Base-by-base conservation (phyloP, 1,140 invertebrate genomes). In the Oppia nitens region DNA sequence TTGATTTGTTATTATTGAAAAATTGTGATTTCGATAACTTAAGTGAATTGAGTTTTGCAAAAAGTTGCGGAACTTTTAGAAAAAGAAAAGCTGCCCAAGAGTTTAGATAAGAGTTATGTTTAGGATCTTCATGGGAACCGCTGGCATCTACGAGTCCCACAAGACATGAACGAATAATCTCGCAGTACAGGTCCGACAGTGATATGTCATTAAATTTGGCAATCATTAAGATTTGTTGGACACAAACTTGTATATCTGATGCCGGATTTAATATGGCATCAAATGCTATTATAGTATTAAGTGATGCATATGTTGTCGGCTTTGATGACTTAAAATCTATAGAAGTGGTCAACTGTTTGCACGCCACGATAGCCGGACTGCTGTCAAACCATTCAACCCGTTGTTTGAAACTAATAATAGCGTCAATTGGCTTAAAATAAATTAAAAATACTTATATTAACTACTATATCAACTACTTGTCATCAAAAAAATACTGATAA, bases 11-110 rank as follows among this genome's bases (percentile, higher is more conserved):
- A 11, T 51, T 21, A 51, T 21, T 51, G n/a, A n/a, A n/a, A n/a
- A n/a, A n/a, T n/a, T n/a, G n/a, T 9, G 4, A 9, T 23, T 23
- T 51, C 20, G n/a, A 9, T 29, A 47, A 49, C 24, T 20, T 51
- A 9, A 25, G 4, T 20, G 49, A 23, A 3, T n/a, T 12, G 47
- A 74, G 64, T 21, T 68, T 66, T 6, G 55, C 48, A 61, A 74
- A 60, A 11, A 73, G 62, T 45, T 70, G 69, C 3, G 72, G 72
- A 55, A 94, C 77, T 75, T 93, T 93, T 0, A 95, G 75, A 70
- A 93, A 93, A 12, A 84, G 87, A 68, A 94, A 93, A 21, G 88
- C 87, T 23, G 85, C 85, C 87, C 90, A 95, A 29, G 47, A 20
- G 24, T 57, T 45, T 24, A 21, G 48, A 29, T 66, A 90, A 81